Percentiles rank a stretch among this genome's conserved stretches.
phyloP scores from a whole-genome alignment of 2,113 vertebrate species.

The Illadopsis cleaveri region DNA sequence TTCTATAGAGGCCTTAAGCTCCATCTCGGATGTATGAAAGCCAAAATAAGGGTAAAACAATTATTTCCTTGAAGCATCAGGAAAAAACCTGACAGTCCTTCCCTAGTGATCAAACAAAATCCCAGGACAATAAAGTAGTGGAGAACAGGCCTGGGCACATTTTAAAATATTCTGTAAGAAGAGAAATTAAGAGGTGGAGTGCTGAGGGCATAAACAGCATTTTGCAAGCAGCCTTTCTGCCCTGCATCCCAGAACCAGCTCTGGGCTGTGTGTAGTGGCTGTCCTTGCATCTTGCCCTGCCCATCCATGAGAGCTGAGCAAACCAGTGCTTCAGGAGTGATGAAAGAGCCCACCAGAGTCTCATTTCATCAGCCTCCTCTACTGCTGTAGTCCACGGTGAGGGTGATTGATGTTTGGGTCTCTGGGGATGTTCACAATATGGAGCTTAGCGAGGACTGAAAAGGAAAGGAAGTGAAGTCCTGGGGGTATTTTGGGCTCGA shows the following conservation, averaged over 20 bases:
- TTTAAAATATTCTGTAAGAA: not conserved
- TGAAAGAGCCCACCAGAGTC: not conserved
- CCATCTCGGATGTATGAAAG: not conserved
- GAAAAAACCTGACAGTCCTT: not conserved
- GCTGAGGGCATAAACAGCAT: not conserved
- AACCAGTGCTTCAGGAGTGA: not conserved
- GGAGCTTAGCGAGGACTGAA: not conserved
- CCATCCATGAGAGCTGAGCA: not conserved
- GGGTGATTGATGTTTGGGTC: not conserved
- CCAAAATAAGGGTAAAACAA: not conserved
- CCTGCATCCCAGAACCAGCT: not conserved
- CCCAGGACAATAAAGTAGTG: not conserved
- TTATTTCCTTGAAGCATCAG: not conserved
- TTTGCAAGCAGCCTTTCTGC: not conserved
- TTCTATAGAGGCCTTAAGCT: not conserved
- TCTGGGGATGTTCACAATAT: not conserved
- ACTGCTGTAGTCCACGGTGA: not conserved
- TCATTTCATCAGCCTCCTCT: not conserved
- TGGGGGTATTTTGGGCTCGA: not conserved
- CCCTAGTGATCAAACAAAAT: not conserved
- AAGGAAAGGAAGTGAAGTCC: not conserved
- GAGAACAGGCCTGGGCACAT: not conserved
- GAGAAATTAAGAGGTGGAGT: not conserved
- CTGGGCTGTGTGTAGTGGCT: accelerated
- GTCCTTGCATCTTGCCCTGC: not conserved